Evolutionary conservation across 2,113 vertebrate species (phyloP).

Genomic region (Chitala chitala): DNA sequence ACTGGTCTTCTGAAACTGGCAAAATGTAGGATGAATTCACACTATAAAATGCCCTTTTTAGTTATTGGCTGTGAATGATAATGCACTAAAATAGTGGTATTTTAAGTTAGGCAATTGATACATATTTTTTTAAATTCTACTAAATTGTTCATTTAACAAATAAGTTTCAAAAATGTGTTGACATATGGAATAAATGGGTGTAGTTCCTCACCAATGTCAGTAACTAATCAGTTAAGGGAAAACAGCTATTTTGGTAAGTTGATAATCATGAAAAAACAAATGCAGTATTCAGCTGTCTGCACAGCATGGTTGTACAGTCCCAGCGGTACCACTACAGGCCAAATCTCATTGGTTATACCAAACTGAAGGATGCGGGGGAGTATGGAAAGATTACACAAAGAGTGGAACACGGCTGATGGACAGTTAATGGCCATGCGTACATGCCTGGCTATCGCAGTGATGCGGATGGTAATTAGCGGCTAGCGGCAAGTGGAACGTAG

Average conservation of each 20-base stretch:
- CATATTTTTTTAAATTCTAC: slow-evolving; percentile 5
- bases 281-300: too few species aligned
- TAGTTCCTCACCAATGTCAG: neutral
- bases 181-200: neutral
- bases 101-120: neutral
- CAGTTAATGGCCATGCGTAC: slow-evolving; percentile 31
- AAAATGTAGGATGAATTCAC: neutral
- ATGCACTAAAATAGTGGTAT: neutral
- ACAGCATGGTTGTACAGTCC: neutral
- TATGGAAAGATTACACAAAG: slow-evolving; percentile 7
- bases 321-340: neutral
- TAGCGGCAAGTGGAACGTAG: slow-evolving; percentile 22
- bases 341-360: neutral
- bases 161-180: neutral
- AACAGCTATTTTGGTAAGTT: too few species aligned
- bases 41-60: slow-evolving; percentile 8
- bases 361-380: neutral
- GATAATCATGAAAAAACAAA: too few species aligned
- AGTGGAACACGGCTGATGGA: neutral
- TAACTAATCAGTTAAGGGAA: too few species aligned
- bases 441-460: slow-evolving; percentile 19
- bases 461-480: slow-evolving; percentile 35
- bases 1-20: neutral
- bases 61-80: neutral
- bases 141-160: neutral